Base-by-base conservation (phyloP, 2,797 vertebrate species). In the Chaetodon trifasciatus region DNA sequence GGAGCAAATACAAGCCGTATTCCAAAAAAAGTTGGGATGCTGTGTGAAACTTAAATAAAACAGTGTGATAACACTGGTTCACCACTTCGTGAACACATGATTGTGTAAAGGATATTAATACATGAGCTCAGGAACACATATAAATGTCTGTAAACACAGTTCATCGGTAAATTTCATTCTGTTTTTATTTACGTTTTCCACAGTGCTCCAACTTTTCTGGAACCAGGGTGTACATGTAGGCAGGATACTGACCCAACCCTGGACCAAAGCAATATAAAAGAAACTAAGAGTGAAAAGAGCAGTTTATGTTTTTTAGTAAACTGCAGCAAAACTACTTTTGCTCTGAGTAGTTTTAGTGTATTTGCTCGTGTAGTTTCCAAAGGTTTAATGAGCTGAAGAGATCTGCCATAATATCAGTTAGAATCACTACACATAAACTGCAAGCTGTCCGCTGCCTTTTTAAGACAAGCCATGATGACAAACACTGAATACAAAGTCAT, bases 401-500 rank as follows among this genome's bases (percentile, higher is more conserved):
- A 32, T 3, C 28, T 32, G 28, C 28, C 28, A 4, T 32, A 32
- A 3, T 32, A 32, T 32, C 1, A 69, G 13, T 69, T 13, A 24
- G 4, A 68, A 49, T 63, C 13, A 11, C 39, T 74, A 17, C 40
- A 15, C 7, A 15, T 16, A 23, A 57, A 35, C n/a, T 49, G 17
- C 8, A 17, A 7, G 37, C 2, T 23, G 49, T 53, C 15, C 37
- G 37, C 6, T 37, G 23, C 21, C 67, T 23, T 47, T 67, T 21
- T 8, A 15, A 28, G 8, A 5, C 37, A 21, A 23, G 12, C 23
- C 16, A 55, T 44, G 37, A 50, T 32, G 49, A 65, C 17, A 68
- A 83, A 65, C 81, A 56, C 13, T 37, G 49, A 82, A 64, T 44
- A 68, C n/a, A 75, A 77, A 70, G 16, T 13, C n/a, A 64, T 37